Conservation (phyloP, 2,797 vertebrate species). For the Rousettus madagascariensis region DNA sequence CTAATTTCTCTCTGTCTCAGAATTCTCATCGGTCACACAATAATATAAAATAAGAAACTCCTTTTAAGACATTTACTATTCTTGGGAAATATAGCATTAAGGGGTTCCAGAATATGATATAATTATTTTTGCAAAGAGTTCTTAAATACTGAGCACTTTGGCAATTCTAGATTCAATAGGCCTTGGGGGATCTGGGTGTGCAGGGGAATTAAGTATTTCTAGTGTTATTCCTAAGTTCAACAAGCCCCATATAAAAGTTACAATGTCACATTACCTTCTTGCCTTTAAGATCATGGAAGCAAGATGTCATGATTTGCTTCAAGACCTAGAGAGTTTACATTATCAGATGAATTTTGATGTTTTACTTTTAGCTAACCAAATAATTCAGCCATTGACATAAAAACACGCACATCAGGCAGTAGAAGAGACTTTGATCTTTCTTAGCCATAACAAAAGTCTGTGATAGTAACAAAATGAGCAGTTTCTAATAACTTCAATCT, state of each 20-base stretch:
- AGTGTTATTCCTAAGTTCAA: neutral
- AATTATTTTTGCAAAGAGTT: neutral
- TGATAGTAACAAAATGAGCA: neutral
- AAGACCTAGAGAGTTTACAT: neutral
- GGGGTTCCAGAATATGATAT: neutral
- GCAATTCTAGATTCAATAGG: neutral
- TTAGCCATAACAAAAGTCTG: neutral
- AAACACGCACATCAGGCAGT: neutral
- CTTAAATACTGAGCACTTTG: neutral
- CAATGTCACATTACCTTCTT: neutral
- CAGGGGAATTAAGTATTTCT: neutral
- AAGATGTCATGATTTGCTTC: neutral
- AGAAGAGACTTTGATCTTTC: neutral
- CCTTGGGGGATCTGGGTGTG: neutral
- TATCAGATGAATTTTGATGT: neutral
- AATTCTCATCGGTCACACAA: neutral
- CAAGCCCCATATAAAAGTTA: neutral
- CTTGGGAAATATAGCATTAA: neutral
- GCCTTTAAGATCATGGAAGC: neutral
- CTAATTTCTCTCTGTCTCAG: neutral
- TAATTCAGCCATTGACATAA: neutral
- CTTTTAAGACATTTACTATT: neutral
- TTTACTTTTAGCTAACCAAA: neutral
- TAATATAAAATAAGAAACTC: neutral
- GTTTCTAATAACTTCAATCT: neutral